Conservation (phyloP, 2,113 vertebrate species). For the Chloebia gouldiae region DNA sequence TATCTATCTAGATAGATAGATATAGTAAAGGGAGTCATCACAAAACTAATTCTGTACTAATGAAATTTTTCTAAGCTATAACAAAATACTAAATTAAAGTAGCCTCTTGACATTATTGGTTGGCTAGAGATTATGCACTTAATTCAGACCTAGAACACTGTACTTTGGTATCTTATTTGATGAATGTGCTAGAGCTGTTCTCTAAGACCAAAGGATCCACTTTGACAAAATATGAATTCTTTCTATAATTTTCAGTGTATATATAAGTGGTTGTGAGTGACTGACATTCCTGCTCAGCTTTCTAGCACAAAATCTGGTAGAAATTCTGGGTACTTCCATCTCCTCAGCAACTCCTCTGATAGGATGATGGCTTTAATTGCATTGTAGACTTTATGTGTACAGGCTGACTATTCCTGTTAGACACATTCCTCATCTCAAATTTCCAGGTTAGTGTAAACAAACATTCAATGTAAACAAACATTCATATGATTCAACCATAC, state of each 20-base stretch:
- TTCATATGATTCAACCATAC: accelerated
- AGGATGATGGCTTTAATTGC: neutral
- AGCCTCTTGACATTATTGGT: neutral
- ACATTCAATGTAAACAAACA: neutral
- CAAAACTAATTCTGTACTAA: neutral
- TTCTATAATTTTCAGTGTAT: neutral
- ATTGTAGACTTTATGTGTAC: neutral
- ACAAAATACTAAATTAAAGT: neutral
- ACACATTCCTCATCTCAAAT: neutral
- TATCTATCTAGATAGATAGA: no score
- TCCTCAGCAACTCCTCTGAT: neutral
- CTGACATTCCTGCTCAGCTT: neutral
- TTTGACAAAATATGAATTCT: neutral
- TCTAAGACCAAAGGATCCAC: neutral
- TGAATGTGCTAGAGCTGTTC: neutral
- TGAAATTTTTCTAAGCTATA: neutral
- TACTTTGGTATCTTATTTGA: neutral
- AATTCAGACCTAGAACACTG: neutral
- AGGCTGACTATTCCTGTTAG: neutral
- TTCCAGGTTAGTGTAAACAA: neutral
- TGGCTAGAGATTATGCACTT: neutral
- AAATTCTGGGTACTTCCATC: neutral
- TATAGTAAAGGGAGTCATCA: neutral
- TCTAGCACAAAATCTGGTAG: neutral
- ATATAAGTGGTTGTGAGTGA: neutral